phyloP scores from a whole-genome alignment of 2,888 invertebrate species.

The Epiblema foenella region DNA sequence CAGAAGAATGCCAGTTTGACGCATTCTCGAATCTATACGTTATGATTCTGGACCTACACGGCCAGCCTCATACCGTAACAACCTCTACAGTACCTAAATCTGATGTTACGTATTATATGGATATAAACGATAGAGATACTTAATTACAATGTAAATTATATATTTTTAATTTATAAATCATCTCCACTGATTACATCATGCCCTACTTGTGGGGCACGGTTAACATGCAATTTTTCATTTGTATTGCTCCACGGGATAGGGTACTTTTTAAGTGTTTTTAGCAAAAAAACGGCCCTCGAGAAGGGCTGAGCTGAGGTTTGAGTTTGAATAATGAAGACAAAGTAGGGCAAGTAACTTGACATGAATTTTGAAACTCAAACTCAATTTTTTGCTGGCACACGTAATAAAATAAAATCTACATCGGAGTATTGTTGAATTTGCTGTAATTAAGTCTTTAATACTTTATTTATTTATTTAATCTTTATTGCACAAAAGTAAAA shows the following conservation, averaged over 20 bases:
- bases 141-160: no score
- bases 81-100: no score
- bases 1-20: no score
- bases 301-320: slow-evolving; percentile 36
- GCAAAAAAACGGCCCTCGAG: slow-evolving; percentile 31
- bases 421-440: neutral
- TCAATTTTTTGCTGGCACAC: no score
- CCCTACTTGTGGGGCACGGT: slow-evolving; percentile 41
- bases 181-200: slow-evolving; percentile 17
- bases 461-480: no score
- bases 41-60: no score
- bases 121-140: no score
- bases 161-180: neutral
- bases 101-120: no score
- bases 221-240: slow-evolving; percentile 50
- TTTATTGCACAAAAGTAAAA: no score
- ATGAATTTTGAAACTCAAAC: neutral
- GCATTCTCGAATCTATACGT: no score
- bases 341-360: neutral
- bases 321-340: slow-evolving; percentile 12
- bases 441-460: neutral
- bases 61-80: no score
- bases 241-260: slow-evolving; percentile 42
- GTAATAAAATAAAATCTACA: no score
- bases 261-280: slow-evolving; percentile 43